Percentiles rank a stretch among this genome's conserved stretches.
Evolutionary conservation across 2,797 vertebrate species (phyloP).

Genomic region (Coregonus sp.): DNA sequence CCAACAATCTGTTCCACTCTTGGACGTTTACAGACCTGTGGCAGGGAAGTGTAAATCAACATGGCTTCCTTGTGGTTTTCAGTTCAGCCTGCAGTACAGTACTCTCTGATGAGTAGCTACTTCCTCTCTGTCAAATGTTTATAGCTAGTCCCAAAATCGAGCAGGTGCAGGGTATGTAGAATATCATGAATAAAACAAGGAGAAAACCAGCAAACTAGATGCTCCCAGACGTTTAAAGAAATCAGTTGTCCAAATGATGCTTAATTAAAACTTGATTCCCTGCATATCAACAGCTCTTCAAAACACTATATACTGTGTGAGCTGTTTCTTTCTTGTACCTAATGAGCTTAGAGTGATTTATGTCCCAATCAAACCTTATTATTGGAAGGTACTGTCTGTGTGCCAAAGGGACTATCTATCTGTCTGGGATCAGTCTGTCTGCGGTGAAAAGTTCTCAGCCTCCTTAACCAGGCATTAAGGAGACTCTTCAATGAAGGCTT

Average conservation of each 20-base stretch:
- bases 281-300: too few species aligned
- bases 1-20: conserved; percentile 47
- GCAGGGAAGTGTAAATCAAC: conserved; percentile 52
- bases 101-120: conserved; percentile 38
- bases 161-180: background rate
- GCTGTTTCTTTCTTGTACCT: background rate
- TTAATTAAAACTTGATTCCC: background rate
- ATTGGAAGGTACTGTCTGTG: background rate
- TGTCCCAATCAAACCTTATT: background rate
- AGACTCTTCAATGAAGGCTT: conserved; percentile 69
- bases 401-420: conserved; percentile 56
- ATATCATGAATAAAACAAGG: background rate
- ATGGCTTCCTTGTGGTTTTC: conserved; percentile 30
- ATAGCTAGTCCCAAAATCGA: background rate
- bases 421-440: conserved; percentile 29
- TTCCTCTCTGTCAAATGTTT: background rate
- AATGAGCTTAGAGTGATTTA: background rate
- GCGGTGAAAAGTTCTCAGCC: conserved; percentile 56
- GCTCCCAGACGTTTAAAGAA: background rate
- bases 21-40: conserved; percentile 41
- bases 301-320: background rate
- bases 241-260: background rate
- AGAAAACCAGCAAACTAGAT: background rate
- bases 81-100: conserved; percentile 20
- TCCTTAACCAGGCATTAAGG: conserved; percentile 59